Base-by-base conservation (phyloP, 2,797 vertebrate species). In the Sitta carolinensis region DNA sequence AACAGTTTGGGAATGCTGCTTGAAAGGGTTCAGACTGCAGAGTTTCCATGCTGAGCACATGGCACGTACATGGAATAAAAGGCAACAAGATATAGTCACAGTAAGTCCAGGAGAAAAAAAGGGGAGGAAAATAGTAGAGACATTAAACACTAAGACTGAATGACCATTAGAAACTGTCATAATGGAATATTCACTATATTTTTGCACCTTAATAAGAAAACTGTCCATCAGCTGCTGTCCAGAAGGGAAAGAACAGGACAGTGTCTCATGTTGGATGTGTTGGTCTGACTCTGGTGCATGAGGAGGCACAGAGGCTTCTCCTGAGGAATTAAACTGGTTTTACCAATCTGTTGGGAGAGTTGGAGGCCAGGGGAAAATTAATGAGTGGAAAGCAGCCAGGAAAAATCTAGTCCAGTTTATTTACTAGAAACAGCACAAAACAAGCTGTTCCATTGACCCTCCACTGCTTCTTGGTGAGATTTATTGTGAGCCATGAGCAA, bases 381-480 rank as follows among this genome's bases (percentile, higher is more conserved):
- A 95, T 47, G 43, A 95, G 75, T 91, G 87, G 94, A 95, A 95
- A 89, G 91, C 73, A 86, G 90, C 95, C 92, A 97, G 93, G 91
- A 93, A 94, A 95, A 93, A 93, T 85, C 72, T 42, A 87, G 66
- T 79, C 43, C 79, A 91, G 76, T 91, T 97, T 95, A 93, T 95
- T 95, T 94, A 91, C 91, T 94, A 93, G 94, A 91, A 95, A 94
- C 81, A 89, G 89, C 84, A 87, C 61, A 59, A 96, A 96, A 95
- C 89, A 92, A 96, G 81, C 93, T 91, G 29, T 91, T 89, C 87
- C 91, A 62, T 78, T 93, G 91, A 87, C 73, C 43, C 78, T 95
- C 77, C 30, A 25, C 76, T 81, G 89, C 82, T 95, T 84, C 93
- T 93, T 78, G 84, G 91, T 92, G 91, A 95, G 91, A 97, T 95